These are phyloP conservation scores for Apodemia zela DNA, from an alignment of 2,888 invertebrate genomes.

Conservation along the genomic window DNA sequence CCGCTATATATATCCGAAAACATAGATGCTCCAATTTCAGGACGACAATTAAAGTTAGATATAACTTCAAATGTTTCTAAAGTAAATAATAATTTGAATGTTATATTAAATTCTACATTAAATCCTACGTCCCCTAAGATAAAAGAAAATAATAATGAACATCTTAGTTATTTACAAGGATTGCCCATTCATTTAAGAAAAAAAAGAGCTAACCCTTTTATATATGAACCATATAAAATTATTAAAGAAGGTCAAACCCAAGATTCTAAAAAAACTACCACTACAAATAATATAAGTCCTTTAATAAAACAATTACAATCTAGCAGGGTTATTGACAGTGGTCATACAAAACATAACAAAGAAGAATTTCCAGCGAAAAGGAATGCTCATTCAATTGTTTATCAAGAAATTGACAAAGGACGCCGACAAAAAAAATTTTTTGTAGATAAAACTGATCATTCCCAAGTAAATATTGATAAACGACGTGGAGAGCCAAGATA, in stretches of 20 bases:
- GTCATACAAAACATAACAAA: conserved; percentile 45
- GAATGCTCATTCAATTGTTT: conserved; percentile 43
- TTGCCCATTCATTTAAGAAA: conserved; percentile 34
- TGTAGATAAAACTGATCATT: conserved; percentile 32
- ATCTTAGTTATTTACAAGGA: background rate
- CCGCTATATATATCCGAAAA: too few species aligned
- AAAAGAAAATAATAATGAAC: background rate
- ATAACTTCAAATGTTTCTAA: background rate
- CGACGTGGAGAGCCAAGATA: conserved; percentile 68
- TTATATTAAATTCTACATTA: background rate
- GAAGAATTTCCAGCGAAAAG: conserved; percentile 48
- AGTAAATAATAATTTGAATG: background rate
- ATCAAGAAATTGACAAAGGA: conserved; percentile 61
- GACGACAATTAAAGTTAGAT: background rate
- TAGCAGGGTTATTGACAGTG: conserved; percentile 58
- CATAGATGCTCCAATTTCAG: background rate
- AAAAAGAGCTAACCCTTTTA: conserved; percentile 57
- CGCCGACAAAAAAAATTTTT: conserved; percentile 47
- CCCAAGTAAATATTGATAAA: conserved; percentile 47
- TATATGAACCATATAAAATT: conserved; percentile 74
- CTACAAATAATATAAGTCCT: conserved; percentile 62
- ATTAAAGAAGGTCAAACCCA: conserved; percentile 60
- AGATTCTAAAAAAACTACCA: conserved; percentile 65
- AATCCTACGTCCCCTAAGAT: background rate
- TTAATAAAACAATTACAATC: conserved; percentile 65